A percentile compares a stretch with the other conserved stretches of the same genome.
Evolutionary conservation across 2,797 vertebrate genomes (phyloP).

Genomic region (Clamator glandarius): DNA sequence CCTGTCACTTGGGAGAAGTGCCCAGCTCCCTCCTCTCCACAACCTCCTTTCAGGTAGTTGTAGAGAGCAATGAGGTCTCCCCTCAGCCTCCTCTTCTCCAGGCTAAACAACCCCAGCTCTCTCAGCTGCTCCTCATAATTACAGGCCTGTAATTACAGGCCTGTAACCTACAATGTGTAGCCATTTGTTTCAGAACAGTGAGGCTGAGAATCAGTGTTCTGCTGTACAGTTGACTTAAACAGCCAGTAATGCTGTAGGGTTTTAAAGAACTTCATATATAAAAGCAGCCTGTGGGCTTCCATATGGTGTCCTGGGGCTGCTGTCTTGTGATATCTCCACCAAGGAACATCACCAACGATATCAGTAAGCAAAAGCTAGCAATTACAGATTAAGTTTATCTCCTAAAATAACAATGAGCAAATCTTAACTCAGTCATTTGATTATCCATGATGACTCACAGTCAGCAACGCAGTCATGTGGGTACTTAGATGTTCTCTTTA

Average conservation of each 20-base stretch:
- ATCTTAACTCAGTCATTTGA: background rate
- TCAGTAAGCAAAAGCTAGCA: background rate
- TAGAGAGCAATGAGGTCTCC: no score
- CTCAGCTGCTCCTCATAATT: no score
- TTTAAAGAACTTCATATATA: background rate
- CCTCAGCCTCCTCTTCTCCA: no score
- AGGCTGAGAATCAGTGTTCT: no score
- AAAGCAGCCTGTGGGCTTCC: background rate
- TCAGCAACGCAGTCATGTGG: accelerated
- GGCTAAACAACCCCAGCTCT: no score
- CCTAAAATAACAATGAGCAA: background rate
- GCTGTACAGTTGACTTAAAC: background rate
- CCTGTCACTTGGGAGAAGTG: no score
- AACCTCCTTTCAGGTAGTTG: no score
- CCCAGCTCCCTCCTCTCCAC: no score
- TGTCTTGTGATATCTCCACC: background rate
- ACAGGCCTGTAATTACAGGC: no score
- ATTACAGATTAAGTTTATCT: background rate
- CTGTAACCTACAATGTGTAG: no score
- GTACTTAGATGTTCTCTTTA: background rate
- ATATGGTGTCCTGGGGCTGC: background rate
- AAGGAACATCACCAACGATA: background rate
- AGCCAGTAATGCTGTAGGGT: background rate
- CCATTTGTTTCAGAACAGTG: no score
- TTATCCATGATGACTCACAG: background rate